phyloP scores from a whole-genome alignment of 1,140 invertebrate genomes.

The Drosophila lacteicornis region DNA sequence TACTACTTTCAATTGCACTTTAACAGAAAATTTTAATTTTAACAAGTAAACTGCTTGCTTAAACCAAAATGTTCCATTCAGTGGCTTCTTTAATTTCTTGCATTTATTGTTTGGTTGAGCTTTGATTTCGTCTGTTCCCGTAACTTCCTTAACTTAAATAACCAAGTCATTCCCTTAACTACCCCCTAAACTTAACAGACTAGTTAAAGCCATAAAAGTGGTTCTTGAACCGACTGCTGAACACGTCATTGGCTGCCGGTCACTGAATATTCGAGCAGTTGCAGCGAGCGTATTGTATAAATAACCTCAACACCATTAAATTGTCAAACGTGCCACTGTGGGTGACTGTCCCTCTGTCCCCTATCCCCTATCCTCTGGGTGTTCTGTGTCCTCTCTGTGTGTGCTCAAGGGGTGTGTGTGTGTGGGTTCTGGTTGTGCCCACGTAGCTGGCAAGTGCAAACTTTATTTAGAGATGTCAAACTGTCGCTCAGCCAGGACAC shows the following conservation, averaged over 20 bases:
- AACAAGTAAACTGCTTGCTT: background rate
- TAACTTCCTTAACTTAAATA: background rate
- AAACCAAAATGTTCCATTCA: too few relatives aligned
- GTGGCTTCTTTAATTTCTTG: background rate
- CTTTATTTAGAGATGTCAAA: slow-evolving; percentile 82
- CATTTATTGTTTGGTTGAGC: background rate
- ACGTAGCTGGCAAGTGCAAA: slow-evolving; percentile 70
- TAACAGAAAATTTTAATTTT: background rate
- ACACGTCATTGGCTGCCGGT: slow-evolving; percentile 64
- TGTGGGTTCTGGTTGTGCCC: slow-evolving; percentile 28
- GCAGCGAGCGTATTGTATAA: slow-evolving; percentile 75
- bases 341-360: slow-evolving; percentile 23
- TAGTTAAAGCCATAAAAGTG: slow-evolving; percentile 7
- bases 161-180: background rate
- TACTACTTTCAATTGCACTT: background rate
- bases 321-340: slow-evolving; percentile 65
- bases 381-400: background rate
- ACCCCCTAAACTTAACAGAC: slow-evolving; percentile 2
- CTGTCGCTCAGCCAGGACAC: slow-evolving; percentile 74
- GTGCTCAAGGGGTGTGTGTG: slow-evolving; percentile 2
- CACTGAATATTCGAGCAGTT: slow-evolving; percentile 70
- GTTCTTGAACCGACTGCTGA: slow-evolving; percentile 24
- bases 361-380: slow-evolving; percentile 3
- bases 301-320: slow-evolving; percentile 83
- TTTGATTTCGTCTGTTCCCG: too few relatives aligned